A percentile compares a stretch with the other conserved stretches of the same genome.
phyloP scores from a whole-genome alignment of 2,888 invertebrate species.

The Zaprionus bogoriensis region DNA sequence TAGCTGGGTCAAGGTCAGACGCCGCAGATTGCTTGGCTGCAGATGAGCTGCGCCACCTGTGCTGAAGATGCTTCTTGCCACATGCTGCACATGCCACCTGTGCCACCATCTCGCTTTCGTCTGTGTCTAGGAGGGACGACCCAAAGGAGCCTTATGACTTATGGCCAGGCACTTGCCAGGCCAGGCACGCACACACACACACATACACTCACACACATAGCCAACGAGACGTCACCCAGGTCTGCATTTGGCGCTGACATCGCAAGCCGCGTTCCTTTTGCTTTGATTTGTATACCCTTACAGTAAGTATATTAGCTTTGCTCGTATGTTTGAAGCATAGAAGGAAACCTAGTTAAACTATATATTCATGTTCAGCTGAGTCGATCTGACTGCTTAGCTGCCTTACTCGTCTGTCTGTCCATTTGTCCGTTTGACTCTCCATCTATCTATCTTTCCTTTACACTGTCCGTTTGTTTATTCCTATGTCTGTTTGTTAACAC shows the following conservation, averaged over 20 bases:
- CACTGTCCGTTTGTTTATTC: too few relatives aligned
- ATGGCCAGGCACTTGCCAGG: conserved; percentile 22
- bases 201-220: conserved; percentile 22
- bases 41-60: conserved; percentile 4
- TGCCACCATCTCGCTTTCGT: conserved; percentile 40
- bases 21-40: conserved; percentile 14
- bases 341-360: too few relatives aligned
- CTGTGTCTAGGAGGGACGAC: conserved; percentile 16
- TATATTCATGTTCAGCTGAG: too few relatives aligned
- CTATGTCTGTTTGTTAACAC: too few relatives aligned
- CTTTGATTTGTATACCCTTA: too few relatives aligned
- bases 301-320: too few relatives aligned
- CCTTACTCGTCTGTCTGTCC: too few relatives aligned
- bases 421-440: too few relatives aligned
- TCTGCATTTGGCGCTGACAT: conserved; percentile 67
- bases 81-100: neutral
- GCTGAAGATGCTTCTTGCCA: neutral
- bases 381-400: too few relatives aligned
- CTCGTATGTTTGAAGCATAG: too few relatives aligned
- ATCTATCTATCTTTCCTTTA: too few relatives aligned
- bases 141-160: conserved; percentile 15
- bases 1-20: conserved; percentile 71
- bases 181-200: conserved; percentile 34
- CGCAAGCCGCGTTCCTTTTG: conserved; percentile 62
- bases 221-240: conserved; percentile 8